These are phyloP conservation scores for Spodoptera littoralis DNA, from an alignment of 2,888 invertebrate genomes.

Conservation along the genomic window DNA sequence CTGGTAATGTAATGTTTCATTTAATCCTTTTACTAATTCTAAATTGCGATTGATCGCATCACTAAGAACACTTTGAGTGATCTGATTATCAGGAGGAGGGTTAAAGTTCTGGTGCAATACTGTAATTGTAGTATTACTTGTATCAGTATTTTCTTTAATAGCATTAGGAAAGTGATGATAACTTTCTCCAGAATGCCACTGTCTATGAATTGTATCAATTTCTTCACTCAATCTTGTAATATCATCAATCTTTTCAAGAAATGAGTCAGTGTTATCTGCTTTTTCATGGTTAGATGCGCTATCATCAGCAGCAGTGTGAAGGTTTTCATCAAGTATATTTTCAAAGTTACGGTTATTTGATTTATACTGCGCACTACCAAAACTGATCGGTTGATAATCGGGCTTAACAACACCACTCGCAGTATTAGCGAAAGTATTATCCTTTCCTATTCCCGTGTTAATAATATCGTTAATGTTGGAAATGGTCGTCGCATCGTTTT, in stretches of 20 bases:
- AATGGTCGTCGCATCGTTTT: not conserved
- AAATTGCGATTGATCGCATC: not conserved
- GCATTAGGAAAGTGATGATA: not conserved
- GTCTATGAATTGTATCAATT: not conserved
- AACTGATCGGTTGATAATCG: not conserved
- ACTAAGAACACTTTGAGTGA: not conserved
- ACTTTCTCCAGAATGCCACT: not conserved
- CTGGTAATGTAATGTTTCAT: slow-evolving; percentile 1
- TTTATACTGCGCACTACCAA: too few species aligned
- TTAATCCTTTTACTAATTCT: not conserved
- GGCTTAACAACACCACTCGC: not conserved
- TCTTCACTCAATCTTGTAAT: not conserved
- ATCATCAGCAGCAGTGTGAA: not conserved
- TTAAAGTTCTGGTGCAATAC: not conserved
- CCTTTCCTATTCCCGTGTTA: slow-evolving; percentile 7
- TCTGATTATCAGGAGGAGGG: not conserved
- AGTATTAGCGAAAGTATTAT: not conserved
- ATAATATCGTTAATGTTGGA: not conserved
- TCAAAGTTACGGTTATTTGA: too few species aligned
- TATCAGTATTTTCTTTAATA: not conserved
- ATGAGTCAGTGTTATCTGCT: too few species aligned
- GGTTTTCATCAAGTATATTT: too few species aligned
- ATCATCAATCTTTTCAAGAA: not conserved
- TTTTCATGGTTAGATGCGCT: not conserved
- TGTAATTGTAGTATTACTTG: not conserved